Base-by-base conservation (phyloP, 2,113 vertebrate genomes). In the Myotis brandtii region DNA sequence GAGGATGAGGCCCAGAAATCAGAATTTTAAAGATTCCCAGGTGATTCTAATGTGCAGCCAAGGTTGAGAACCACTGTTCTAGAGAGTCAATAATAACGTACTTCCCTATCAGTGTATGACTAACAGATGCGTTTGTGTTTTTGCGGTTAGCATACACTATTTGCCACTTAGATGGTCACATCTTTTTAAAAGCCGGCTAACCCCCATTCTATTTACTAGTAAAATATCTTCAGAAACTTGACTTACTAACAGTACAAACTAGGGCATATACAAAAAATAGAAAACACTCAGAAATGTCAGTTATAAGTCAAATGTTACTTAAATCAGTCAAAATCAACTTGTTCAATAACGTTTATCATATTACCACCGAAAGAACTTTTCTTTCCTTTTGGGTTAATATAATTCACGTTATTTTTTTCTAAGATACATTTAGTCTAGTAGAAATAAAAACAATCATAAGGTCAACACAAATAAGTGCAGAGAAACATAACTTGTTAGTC, bases 401-500 rank as follows among this genome's bases (percentile, higher is more conserved):
- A 64, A 72, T 43, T 43, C 17, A n/a, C 18, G 3, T 91, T 89
- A 70, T 89, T 66, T 16, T 37, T 93, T 95, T 59, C n/a, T 84
- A 64, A 56, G 27, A 89, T 86, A 84, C 21, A 94, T 43, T 81
- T 50, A 69, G 43, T 79, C 50, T 77, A 50, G 6, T 62, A 75
- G 16, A 83, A 82, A 79, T 82, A 73, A 93, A 95, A 84, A 6
- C 21, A 77, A 72, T 62, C 14, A 6, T 52, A 40, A 83, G 10
- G 46, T 40, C 20, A 76, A 72, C 25, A 75, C 56, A 37, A 76
- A 27, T 72, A 85, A 73, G 34, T 66, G n/a, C 32, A 40, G 13
- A 81, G 81, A 92, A 93, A 93, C 9, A 82, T 91, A 20, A 88
- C 67, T 77, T 87, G 6, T 50, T 90, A 37, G 43, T 89, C 10